A percentile compares a stretch with the other conserved stretches of the same genome.
Conservation (phyloP, 2,888 invertebrate species). For the Dasypolia templi region DNA sequence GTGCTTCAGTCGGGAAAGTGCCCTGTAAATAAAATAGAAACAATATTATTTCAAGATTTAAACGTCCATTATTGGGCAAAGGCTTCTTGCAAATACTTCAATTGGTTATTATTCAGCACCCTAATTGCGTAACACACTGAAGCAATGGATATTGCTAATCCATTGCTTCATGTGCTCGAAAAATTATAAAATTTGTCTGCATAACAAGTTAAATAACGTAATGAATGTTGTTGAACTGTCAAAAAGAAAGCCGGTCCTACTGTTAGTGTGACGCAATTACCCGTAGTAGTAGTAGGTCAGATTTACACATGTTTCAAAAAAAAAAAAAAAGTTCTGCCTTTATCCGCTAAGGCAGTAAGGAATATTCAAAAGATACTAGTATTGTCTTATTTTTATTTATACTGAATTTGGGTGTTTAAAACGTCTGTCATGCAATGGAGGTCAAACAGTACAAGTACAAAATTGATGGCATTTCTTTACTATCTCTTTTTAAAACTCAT, state of each 20-base stretch:
- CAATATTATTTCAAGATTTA: too few relatives aligned
- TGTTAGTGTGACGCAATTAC: too few relatives aligned
- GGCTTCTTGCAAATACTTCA: not conserved
- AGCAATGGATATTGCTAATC: too few relatives aligned
- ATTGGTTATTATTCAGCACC: not conserved
- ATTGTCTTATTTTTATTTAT: too few relatives aligned
- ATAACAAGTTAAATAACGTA: too few relatives aligned
- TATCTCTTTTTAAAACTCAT: not conserved
- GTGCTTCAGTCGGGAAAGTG: conserved; percentile 84
- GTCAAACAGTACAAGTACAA: not conserved
- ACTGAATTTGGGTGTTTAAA: not conserved
- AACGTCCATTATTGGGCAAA: not conserved
- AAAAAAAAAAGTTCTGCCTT: not conserved
- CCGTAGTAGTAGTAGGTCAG: not conserved
- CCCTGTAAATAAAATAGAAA: conserved; percentile 71
- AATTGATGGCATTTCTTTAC: not conserved
- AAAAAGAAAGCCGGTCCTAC: too few relatives aligned
- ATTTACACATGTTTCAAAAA: not conserved
- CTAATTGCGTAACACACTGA: too few relatives aligned
- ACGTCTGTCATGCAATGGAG: not conserved
- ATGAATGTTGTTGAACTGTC: too few relatives aligned
- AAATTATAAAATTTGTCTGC: too few relatives aligned
- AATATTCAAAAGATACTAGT: not conserved
- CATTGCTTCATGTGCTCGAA: too few relatives aligned
- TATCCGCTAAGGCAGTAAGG: not conserved